Evolutionary conservation across 2,797 vertebrate genomes (phyloP).

Genomic region (Parotocinclus haroldoi): DNA sequence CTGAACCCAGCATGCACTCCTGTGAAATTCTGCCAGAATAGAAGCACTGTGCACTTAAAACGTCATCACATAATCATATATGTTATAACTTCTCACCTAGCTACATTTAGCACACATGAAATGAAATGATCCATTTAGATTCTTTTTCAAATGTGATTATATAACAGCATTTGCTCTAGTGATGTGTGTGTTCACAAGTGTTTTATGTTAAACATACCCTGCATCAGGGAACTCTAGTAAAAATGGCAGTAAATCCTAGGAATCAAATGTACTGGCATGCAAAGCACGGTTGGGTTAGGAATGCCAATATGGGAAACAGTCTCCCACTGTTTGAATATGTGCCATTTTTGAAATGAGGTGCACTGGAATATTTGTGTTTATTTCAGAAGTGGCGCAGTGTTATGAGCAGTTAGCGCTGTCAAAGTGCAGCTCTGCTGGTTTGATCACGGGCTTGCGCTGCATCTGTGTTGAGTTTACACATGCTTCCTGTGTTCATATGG

Average conservation of each 20-base stretch:
- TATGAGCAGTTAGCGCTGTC: too few species aligned
- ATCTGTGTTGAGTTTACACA: too few species aligned
- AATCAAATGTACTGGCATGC: slow-evolving; percentile 40
- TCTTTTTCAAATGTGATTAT: slow-evolving; percentile 15
- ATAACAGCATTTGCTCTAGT: slow-evolving; percentile 15
- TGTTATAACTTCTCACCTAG: background rate
- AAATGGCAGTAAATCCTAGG: slow-evolving; percentile 38
- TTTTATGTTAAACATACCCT: slow-evolving; percentile 38
- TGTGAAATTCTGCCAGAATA: background rate
- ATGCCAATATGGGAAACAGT: slow-evolving; percentile 28
- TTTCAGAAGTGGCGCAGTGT: too few species aligned
- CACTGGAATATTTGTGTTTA: too few species aligned
- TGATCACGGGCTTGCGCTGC: too few species aligned
- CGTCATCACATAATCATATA: background rate
- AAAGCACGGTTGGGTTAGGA: slow-evolving; percentile 16
- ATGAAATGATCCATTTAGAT: slow-evolving; percentile 16
- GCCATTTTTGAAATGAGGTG: too few species aligned
- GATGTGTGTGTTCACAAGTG: slow-evolving; percentile 26
- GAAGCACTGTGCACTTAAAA: background rate
- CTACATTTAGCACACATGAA: background rate
- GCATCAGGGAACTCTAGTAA: slow-evolving; percentile 43
- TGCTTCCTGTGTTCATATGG: too few species aligned
- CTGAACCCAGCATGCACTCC: background rate
- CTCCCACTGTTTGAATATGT: background rate
- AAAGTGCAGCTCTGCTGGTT: too few species aligned